Evolutionary conservation across 2,888 invertebrate species (phyloP).

Genomic region (Ormia ochracea): DNA sequence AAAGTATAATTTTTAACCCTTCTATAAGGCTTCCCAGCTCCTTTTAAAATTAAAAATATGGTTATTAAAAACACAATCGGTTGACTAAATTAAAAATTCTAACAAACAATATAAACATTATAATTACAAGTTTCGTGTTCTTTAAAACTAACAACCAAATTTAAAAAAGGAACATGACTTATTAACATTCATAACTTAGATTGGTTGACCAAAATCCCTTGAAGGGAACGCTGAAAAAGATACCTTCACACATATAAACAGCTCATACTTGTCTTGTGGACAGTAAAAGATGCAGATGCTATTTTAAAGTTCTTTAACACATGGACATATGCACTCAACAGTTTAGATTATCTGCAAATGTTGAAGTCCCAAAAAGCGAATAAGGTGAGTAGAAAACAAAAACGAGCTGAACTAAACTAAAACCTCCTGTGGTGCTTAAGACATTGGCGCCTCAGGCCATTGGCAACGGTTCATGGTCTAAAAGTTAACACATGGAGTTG

Average conservation of each 20-base stretch:
- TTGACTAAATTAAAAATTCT: conserved; percentile 28
- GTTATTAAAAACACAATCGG: not conserved
- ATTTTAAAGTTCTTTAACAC: conserved; percentile 59
- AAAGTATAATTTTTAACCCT: not conserved
- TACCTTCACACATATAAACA: not conserved
- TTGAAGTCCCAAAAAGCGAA: conserved; percentile 56
- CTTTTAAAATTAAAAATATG: not conserved
- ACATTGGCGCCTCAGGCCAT: conserved; percentile 72
- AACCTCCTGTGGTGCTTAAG: conserved; percentile 70
- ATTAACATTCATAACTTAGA: conserved; percentile 47
- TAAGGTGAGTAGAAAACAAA: not conserved
- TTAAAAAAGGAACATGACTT: conserved; percentile 6
- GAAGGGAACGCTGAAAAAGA: conserved; percentile 2
- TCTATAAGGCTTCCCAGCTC: not conserved
- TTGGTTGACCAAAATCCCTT: conserved; percentile 53
- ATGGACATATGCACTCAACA: conserved; percentile 64
- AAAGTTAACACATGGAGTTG: conserved; percentile 51
- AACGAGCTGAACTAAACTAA: conserved; percentile 47
- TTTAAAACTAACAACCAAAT: conserved; percentile 15
- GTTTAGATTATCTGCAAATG: conserved; percentile 63
- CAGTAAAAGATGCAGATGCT: conserved; percentile 56
- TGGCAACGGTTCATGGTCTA: conserved; percentile 56
- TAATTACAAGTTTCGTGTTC: conserved; percentile 52
- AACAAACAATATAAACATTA: conserved; percentile 45
- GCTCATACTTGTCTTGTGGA: conserved; percentile 21